Base-by-base conservation (phyloP, 2,888 invertebrate genomes). In the Eristalis pertinax region DNA sequence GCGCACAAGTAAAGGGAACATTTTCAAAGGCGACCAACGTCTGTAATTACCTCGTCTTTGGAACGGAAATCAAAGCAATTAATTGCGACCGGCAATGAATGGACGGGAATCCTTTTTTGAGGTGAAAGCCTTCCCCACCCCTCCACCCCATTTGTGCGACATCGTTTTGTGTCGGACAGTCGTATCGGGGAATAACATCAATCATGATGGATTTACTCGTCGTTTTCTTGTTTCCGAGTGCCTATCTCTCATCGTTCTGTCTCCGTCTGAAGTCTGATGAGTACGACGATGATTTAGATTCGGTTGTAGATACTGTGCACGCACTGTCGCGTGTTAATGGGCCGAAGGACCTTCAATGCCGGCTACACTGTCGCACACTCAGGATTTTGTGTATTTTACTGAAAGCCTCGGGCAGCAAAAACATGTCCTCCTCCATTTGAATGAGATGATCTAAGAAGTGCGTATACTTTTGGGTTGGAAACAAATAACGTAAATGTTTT, bases 121-220 rank as follows among this genome's bases (percentile, higher is more conserved):
- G 60, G 24, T 60, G 19, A 8, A 19, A 19, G 60, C 60, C 26
- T 60, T 26, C 2, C 60, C 26, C 22, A 1, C 35, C 35, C 7
- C n/a, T 5, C n/a, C 7, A 0, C 50, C 7, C 19, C 7, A 50
- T 35, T 35, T 35, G 11, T 15, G 43, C 19, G 50, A 50, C 50
- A 50, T 50, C 19, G 50, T 19, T 50, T 50, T 50, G 50, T 50
- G 50, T 5, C 50, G 8, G 50, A 2, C 50, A 50, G 50, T 19
- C 50, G 26, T 50, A 50, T 50, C 73, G 64, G 50, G 50, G 35
- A 64, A 64, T 35, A 64, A 32, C 43, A 64, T 56, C 64, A 22
- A 35, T 50, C 50, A 32, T 56, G 38, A 64, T 24, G 64, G 64
- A 72, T 63, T 72, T 72, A 29, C 41, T 43, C 50, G 50, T 50